Conservation (phyloP, 2,797 vertebrate species). For the Trachurus trachurus region DNA sequence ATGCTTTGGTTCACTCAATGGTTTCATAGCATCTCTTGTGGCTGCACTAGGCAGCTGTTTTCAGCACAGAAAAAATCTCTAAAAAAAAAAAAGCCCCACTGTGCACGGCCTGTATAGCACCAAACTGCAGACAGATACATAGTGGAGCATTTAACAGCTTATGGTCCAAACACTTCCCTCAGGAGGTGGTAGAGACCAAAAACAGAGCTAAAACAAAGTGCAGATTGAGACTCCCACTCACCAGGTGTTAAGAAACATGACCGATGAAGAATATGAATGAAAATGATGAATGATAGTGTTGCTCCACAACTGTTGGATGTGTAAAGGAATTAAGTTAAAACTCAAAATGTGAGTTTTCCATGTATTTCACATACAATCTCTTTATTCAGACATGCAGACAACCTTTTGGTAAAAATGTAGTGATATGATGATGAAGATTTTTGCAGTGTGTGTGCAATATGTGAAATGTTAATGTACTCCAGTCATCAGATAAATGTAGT, state of each 20-base stretch:
- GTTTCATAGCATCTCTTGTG: too few species aligned
- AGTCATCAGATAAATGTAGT: not conserved
- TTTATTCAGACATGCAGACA: not conserved
- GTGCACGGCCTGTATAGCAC: not conserved
- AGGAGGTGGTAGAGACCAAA: conserved; percentile 1
- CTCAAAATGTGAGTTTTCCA: not conserved
- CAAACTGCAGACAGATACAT: conserved; percentile 1
- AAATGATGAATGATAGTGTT: not conserved
- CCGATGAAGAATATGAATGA: too few species aligned
- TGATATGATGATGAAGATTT: conserved; percentile 11
- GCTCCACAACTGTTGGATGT: not conserved
- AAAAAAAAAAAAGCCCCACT: not conserved
- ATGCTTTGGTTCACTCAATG: not conserved
- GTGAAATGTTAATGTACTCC: not conserved
- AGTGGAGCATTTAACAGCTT: not conserved
- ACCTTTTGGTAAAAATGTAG: not conserved
- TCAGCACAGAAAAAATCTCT: not conserved
- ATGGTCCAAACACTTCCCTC: not conserved
- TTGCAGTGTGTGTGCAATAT: not conserved
- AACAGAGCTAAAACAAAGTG: not conserved
- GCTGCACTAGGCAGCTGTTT: not conserved
- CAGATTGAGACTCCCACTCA: not conserved
- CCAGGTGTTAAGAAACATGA: conserved; percentile 5
- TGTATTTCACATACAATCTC: too few species aligned
- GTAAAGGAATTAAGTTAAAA: not conserved